phyloP scores from a whole-genome alignment of 2,113 vertebrate genomes.

The Dromas ardeola region DNA sequence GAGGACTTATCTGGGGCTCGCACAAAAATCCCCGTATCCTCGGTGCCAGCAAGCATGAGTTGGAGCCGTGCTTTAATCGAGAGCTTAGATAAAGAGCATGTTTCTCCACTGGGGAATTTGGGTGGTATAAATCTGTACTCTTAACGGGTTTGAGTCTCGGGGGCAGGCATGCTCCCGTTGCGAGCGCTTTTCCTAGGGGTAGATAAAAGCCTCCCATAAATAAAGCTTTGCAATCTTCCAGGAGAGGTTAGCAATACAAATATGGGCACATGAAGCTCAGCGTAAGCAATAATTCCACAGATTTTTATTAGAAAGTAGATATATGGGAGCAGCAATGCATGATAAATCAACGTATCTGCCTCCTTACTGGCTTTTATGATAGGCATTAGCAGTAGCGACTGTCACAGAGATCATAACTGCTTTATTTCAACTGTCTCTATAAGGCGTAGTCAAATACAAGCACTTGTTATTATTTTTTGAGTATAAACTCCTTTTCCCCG shows the following conservation, averaged over 20 bases:
- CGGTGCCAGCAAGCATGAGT: neutral
- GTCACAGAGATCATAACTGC: conserved; percentile 67
- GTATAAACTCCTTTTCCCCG: conserved; percentile 7
- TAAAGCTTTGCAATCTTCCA: conserved; percentile 52
- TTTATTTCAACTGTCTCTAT: conserved; percentile 69
- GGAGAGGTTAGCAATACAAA: conserved; percentile 64
- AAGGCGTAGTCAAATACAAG: conserved; percentile 26
- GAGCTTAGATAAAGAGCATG: conserved; percentile 10
- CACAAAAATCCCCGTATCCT: neutral
- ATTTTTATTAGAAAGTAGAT: conserved; percentile 72
- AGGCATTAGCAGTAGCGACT: conserved; percentile 63
- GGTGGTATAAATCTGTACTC: conserved; percentile 26
- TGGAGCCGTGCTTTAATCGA: neutral
- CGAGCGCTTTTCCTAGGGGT: neutral
- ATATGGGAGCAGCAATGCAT: conserved; percentile 1
- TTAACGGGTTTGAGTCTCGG: neutral
- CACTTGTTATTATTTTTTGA: conserved; percentile 39
- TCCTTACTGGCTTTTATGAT: conserved; percentile 72
- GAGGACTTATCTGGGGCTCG: neutral
- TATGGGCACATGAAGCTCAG: conserved; percentile 35
- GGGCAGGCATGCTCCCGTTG: conserved; percentile 7
- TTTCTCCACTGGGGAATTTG: conserved; percentile 24
- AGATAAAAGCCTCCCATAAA: conserved; percentile 46
- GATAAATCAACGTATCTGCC: conserved; percentile 71
- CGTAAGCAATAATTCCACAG: conserved; percentile 59